Evolutionary conservation across 1,140 invertebrate genomes (phyloP), one percentile per base, ranked within the genome.

Genomic region (Psilanteris sp.): DNA sequence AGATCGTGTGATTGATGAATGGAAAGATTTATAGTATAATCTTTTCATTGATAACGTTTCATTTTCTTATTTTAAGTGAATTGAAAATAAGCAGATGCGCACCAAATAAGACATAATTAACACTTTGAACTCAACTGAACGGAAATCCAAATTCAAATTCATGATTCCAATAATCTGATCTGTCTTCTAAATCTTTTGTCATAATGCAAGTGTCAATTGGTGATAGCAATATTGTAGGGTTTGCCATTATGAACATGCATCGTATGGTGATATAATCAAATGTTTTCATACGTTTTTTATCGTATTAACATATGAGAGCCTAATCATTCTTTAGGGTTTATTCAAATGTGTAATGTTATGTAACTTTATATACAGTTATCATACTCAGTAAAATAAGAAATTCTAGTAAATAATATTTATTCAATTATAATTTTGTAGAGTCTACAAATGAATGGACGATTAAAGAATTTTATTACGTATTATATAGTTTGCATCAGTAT

Each of bases 171-270:
- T 61, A 52, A 34, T 26, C 57, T 29, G 41, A 62, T 48, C 34
- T 64, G 43, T 57, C 41, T 64, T 72, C 48, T 62, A 37, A 62
- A 43, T 57, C 32, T 64, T n/a, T 44, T 50, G 37, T 48, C 57
- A 48, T 57, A 55, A 62, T 22, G 36, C 48, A 62, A 64, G 68
- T 48, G 68, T 72, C 50, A 72, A 72, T 72, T 64, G 68, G 18
- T 20, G 41, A 64, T 41, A 72, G 57, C 68, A 72, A 72, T 72
- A 64, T 72, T 15, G 46, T 72, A 72, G 50, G 14, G 14, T 41
- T 48, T 57, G 39, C 57, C 48, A 64, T 57, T 48, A 20, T n/a
- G 5, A 55, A 39, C 14, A 13, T 61, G 55, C 67, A 71, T 61
- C 48, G 43, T 64, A 67, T 26, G 41, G 24, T 55, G 57, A 50